Evolutionary conservation across 2,888 invertebrate genomes (phyloP), one percentile per base, ranked within the genome.

Genomic region (Cremastinae sp.): DNA sequence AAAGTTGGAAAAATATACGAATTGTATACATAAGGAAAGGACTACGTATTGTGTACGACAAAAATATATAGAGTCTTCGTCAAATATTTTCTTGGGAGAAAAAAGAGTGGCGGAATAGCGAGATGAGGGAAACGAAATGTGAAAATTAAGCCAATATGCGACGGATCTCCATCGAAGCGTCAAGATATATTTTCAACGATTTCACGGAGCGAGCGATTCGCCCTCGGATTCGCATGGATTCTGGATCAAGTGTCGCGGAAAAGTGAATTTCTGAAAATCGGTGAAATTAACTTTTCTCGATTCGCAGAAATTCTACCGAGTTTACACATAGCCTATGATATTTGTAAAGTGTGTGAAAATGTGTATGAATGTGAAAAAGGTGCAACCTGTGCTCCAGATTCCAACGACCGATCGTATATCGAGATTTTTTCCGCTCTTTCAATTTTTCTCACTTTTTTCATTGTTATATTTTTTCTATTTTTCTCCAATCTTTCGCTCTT

Each of bases 101-200:
- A 75, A 73, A 77, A 76, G 79, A 68, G 59, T 47, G 65, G 59
- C 62, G 70, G 18, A 73, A 72, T 75, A 66, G 78, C 75, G 78
- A 77, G 70, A 79, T 73, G 83, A 81, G 80, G 84, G 84, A 88
- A 88, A 87, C 85, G 88, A 88, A 87, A 87, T 87, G 87, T 88
- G 86, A 85, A 88, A 89, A 89, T 88, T 88, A 89, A 86, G 89
- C 88, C 88, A 89, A 89, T 89, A 88, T 88, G 81, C 86, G 84
- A 82, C 66, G 78, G 66, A 82, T 83, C 83, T 81, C 80, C 80
- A 81, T 85, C 72, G 65, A 65, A 73, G 74, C 73, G 69, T 75
- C 54, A 53, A 53, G 36, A 56, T 75, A 77, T 79, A 78, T 79
- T 79, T 77, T 70, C 75, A 70, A 64, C 70, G 51, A 64, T 75